These are phyloP conservation scores for Aviceda subcristata DNA, from an alignment of 2,113 vertebrate species.

Conservation along the genomic window DNA sequence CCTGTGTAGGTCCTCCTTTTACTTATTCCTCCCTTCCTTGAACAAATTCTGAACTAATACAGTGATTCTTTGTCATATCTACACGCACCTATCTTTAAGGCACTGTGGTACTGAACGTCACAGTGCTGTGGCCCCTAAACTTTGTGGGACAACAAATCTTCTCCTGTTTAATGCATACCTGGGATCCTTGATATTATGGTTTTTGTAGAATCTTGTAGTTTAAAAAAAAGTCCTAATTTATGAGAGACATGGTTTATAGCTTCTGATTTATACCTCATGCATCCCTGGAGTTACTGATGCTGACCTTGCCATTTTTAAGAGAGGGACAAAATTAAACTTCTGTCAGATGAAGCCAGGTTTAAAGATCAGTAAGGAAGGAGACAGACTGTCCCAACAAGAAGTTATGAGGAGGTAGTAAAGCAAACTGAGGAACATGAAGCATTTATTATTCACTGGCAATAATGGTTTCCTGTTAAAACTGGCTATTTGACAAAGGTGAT, in stretches of 20 bases:
- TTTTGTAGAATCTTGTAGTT: neutral
- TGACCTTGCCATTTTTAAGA: neutral
- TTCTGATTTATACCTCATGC: neutral
- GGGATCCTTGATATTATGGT: neutral
- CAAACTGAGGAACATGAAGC: slow-evolving; percentile 2
- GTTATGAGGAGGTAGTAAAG: neutral
- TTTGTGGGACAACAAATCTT: neutral
- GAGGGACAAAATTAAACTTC: neutral
- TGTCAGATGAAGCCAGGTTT: neutral
- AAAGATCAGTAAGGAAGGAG: neutral
- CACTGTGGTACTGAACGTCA: neutral
- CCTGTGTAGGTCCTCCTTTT: neutral
- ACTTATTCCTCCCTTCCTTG: neutral
- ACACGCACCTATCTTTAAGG: neutral
- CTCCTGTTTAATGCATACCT: neutral
- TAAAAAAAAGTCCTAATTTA: neutral
- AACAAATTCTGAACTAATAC: neutral
- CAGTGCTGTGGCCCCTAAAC: neutral
- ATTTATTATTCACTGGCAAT: slow-evolving; percentile 49
- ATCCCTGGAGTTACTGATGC: neutral
- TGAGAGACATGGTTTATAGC: neutral
- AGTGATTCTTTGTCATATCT: neutral
- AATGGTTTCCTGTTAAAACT: slow-evolving; percentile 56
- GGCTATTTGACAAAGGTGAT: slow-evolving; percentile 38
- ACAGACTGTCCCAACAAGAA: slow-evolving; percentile 21